Conservation (phyloP, 2,888 invertebrate genomes). For the Argyra leucocephala region DNA sequence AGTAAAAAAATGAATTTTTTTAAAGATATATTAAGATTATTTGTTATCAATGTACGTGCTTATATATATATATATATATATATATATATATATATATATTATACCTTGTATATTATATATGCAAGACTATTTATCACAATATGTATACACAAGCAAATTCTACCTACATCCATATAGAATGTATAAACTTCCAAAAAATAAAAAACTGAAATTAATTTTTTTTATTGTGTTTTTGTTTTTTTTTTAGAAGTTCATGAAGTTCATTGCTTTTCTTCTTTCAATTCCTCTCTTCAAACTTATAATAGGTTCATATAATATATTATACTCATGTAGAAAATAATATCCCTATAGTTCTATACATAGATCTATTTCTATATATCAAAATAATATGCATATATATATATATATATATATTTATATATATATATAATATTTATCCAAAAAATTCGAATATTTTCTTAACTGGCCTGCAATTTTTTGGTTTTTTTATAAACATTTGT, state of each 20-base stretch:
- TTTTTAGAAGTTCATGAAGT: slow-evolving; percentile 5
- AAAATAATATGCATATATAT: neutral
- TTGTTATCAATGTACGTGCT: too few relatives aligned
- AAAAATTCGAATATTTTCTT: neutral
- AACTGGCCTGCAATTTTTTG: slow-evolving; percentile 1
- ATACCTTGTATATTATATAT: too few relatives aligned
- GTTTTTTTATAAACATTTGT: neutral
- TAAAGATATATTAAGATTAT: too few relatives aligned
- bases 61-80: neutral
- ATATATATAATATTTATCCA: neutral
- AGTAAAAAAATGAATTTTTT: too few relatives aligned
- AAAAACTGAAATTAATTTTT: neutral
- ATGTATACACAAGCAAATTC: too few relatives aligned
- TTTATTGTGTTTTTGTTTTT: neutral
- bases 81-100: neutral
- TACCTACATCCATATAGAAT: too few relatives aligned
- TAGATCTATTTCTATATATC: neutral
- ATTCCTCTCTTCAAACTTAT: neutral
- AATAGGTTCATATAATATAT: neutral
- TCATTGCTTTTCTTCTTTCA: slow-evolving; percentile 6
- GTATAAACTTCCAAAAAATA: neutral
- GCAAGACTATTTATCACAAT: too few relatives aligned
- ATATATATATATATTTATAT: neutral
- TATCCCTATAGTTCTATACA: neutral
- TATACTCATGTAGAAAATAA: too few relatives aligned